Percentiles rank a stretch among this genome's conserved stretches.
Conservation (phyloP, 2,797 vertebrate species). For the Myripristis murdjan region DNA sequence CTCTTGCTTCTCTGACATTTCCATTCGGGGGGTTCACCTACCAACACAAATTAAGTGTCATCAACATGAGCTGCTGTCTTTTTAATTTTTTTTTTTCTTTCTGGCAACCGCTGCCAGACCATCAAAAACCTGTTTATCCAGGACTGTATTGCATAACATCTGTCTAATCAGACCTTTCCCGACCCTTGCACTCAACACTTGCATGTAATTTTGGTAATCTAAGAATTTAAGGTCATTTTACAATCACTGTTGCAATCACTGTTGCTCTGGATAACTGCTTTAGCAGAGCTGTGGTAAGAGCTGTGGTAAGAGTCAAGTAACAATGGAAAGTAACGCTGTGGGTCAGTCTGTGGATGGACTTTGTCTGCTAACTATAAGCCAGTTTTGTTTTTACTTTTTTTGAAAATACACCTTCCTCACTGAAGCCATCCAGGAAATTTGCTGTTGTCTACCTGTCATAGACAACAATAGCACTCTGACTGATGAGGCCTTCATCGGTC, state of each 20-base stretch:
- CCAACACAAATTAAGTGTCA: background rate
- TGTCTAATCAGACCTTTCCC: no score
- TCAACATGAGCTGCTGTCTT: background rate
- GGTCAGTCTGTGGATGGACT: no score
- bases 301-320: no score
- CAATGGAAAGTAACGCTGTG: no score
- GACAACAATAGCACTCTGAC: constrained; percentile 32
- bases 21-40: background rate
- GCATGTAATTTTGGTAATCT: background rate
- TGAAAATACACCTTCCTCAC: background rate
- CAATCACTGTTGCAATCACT: background rate
- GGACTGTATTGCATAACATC: no score
- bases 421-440: constrained; percentile 2
- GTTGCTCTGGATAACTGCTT: background rate
- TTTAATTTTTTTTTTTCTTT: no score
- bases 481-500: constrained; percentile 34
- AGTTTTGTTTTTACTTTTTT: no score
- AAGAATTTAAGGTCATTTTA: background rate
- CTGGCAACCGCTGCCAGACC: background rate
- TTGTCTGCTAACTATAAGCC: no score
- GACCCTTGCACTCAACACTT: background rate
- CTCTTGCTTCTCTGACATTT: no score
- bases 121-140: no score
- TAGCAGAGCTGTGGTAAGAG: background rate
- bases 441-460: constrained; percentile 15